Base-by-base conservation (phyloP, 92 coral and sea anemone species). In the Epizoanthus stellaris region DNA sequence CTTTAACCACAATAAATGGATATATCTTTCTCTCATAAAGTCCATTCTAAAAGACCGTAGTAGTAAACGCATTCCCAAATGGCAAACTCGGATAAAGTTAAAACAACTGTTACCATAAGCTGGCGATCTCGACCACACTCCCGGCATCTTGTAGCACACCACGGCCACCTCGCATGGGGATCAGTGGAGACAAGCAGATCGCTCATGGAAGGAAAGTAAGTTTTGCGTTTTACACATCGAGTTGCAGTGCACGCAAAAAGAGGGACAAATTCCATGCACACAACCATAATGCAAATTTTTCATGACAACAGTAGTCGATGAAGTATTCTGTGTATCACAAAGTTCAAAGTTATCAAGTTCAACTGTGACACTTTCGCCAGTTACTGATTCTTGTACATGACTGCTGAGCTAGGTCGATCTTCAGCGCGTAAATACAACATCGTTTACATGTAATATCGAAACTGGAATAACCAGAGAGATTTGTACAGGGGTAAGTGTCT, bases 51-150 rank as follows among this genome's bases (percentile, higher is more conserved):
- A 8, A 7, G 0, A 58, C n/a, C n/a, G n/a, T n/a, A 14, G 38
- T 30, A 47, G 53, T 4, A 16, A 64, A 14, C 0, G 6, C 39
- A 23, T 4, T 20, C 16, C 36, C 59, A 38, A 60, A 64, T 60
- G 58, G 60, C 12, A n/a, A n/a, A n/a, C n/a, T n/a, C n/a, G n/a
- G n/a, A n/a, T n/a, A n/a, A n/a, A n/a, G n/a, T n/a, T n/a, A n/a
- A n/a, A n/a, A n/a, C n/a, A n/a, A n/a, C n/a, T n/a, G 15, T 71
- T 40, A 71, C 76, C 76, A 71, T 21, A 45, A n/a, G 58, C 14
- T 71, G 76, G 2, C 0, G 19, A 54, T 71, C 76, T 71, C 12
- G 13, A n/a, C 76, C 72, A 67, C 6, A 71, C 56, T 71, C 36
- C 17, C 54, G 17, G 56, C 56, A 52, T 52, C 56, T 52, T 3